Evolutionary conservation across 2,797 vertebrate genomes (phyloP).

Genomic region (Rachycentron canadum): DNA sequence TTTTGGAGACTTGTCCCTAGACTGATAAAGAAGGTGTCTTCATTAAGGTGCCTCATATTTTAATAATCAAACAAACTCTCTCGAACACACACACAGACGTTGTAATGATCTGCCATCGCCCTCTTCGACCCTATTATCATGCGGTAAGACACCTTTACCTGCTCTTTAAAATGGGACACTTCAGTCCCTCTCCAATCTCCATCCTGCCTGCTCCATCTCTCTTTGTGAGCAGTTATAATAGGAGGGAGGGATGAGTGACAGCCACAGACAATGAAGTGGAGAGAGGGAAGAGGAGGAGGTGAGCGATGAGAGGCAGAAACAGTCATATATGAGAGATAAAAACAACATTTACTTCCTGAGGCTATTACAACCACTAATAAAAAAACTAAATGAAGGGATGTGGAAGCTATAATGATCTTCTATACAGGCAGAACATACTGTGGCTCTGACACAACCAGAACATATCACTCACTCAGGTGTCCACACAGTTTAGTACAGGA

Average conservation of each 20-base stretch:
- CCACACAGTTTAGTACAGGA: neutral
- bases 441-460: neutral
- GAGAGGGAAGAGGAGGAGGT: neutral
- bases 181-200: constrained; percentile 56
- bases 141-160: constrained; percentile 43
- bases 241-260: constrained; percentile 45
- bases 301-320: neutral
- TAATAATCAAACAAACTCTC: neutral
- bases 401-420: constrained; percentile 4
- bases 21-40: no score
- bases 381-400: neutral
- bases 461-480: neutral
- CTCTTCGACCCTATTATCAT: constrained; percentile 46
- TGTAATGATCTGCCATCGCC: constrained; percentile 11
- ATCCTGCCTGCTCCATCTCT: constrained; percentile 15
- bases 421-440: neutral
- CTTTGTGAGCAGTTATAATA: constrained; percentile 44
- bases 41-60: neutral
- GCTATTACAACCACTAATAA: neutral
- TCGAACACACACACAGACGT: neutral
- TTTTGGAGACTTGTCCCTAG: neutral
- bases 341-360: neutral
- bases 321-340: neutral
- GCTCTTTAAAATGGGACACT: constrained; percentile 53
- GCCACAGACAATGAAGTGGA: constrained; percentile 12